These are phyloP conservation scores for Nymphicus hollandicus DNA, from an alignment of 2,113 vertebrate species.

Conservation along the genomic window DNA sequence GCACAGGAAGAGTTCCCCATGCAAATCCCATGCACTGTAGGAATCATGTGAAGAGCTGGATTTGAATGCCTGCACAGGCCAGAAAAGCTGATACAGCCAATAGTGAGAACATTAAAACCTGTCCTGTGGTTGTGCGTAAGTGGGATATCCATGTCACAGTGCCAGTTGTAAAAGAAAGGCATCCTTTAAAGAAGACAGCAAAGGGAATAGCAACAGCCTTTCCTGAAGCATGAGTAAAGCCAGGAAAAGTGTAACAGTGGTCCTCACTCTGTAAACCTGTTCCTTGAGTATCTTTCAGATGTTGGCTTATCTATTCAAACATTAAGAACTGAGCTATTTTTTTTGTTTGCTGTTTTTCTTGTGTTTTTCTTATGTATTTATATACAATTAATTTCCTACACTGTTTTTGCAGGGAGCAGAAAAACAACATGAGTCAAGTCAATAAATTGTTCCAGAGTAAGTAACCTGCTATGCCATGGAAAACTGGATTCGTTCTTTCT, in stretches of 20 bases:
- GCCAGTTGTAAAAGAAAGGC: background rate
- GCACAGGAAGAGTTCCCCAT: background rate
- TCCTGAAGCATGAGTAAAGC: background rate
- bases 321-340: background rate
- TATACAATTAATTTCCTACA: background rate
- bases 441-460: background rate
- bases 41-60: background rate
- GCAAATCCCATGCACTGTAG: background rate
- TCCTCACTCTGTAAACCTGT: background rate
- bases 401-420: background rate
- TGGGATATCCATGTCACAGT: accelerated
- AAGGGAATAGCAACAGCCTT: background rate
- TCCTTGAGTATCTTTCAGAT: background rate
- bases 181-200: background rate
- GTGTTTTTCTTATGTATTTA: background rate
- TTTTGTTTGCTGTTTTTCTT: background rate
- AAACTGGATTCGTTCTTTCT: background rate
- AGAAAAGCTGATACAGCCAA: accelerated
- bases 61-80: background rate
- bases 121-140: background rate
- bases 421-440: background rate
- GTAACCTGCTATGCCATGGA: background rate
- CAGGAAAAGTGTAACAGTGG: background rate
- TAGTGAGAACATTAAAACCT: background rate
- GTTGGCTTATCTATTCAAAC: background rate